Evolutionary conservation across 1,140 invertebrate species (phyloP), one percentile per base, ranked within the genome.

Genomic region (Drosophila varians): DNA sequence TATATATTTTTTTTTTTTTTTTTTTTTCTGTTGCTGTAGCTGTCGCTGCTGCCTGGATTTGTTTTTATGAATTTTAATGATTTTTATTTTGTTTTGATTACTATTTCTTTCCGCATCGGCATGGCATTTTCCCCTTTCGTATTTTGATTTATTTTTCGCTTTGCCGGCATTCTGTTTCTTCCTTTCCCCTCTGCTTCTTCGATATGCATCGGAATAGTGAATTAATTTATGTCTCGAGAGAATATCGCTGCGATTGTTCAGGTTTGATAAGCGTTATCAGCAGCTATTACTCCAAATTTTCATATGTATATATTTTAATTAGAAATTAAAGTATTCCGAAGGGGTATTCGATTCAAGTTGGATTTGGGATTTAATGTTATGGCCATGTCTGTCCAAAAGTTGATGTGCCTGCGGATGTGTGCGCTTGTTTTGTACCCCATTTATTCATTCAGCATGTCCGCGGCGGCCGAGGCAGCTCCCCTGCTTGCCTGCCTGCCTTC

Each of bases 361-460:
- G n/a, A n/a, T n/a, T n/a, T 25, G n/a, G 14, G 55, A 23, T 14
- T 19, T 38, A 7, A 25, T 31, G 19, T 14, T 14, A 18, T 19
- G 9, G 3, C 16, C 5, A 3, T 14, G 31, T 12, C 19, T 68
- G 28, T 48, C 18, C 43, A 26, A n/a, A n/a, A 40, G 40, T 26
- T 40, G 43, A 8, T 54, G 49, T 19, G 25, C 38, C 42, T 72
- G 25, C 5, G 25, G 19, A 43, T 61, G 49, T 72, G 48, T 61
- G 40, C 26, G 46, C 16, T 71, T 53, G 55, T 54, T 61, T 76
- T 62, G 73, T 74, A 69, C 69, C 51, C 77, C 77, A 80, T 80
- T 82, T 80, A 82, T 77, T 82, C 73, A 62, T 82, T 82, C 78
- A 64, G 55, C 69, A 64, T 74, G 61, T 69, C 77, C 62, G 68